Base-by-base conservation (phyloP, 2,888 invertebrate species). In the Cantharis lateralis region DNA sequence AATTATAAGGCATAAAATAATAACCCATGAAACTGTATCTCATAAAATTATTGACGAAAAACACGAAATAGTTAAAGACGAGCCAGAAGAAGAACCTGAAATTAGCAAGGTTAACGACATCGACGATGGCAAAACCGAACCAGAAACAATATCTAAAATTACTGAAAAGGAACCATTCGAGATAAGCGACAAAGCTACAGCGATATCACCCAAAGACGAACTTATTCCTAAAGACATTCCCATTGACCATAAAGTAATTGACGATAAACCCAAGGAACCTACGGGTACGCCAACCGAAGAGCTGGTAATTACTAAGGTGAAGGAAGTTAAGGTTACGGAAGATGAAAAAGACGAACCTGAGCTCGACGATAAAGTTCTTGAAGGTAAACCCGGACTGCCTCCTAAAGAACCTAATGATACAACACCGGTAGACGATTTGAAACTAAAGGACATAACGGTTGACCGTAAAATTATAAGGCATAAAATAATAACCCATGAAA, bases 141-240 rank as follows among this genome's bases (percentile, higher is more conserved):
- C 63, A 10, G 4, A 13, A 28, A 11, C 28, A 11, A 11, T 28
- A 3, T 2, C 63, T 1, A 63, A 16, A 63, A 63, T 18, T 4
- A 4, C 63, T 2, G 63, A 63, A 15, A 16, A n/a, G 9, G 7
- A 63, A 16, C 24, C 24, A 4, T 10, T 16, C 15, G 13, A 10
- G 2, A 3, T 1, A 15, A 1, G 11, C 3, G 11, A 63, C 11
- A 13, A 61, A 18, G 68, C 62, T 61, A 69, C 72, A 15, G 63
- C 68, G 3, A 64, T 68, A 32, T 24, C 48, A 68, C 76, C 76
- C 26, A 64, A 70, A 76, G 69, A 62, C 3, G 48, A 71, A 64
- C 28, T 15, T 5, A 71, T 28, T 9, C 20, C 72, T 10, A 16
- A 62, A 62, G 11, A 4, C 10, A 10, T 2, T 3, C 15, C 62